Evolutionary conservation across 2,888 invertebrate genomes (phyloP).

Genomic region (Lasioglossum pauxillum): DNA sequence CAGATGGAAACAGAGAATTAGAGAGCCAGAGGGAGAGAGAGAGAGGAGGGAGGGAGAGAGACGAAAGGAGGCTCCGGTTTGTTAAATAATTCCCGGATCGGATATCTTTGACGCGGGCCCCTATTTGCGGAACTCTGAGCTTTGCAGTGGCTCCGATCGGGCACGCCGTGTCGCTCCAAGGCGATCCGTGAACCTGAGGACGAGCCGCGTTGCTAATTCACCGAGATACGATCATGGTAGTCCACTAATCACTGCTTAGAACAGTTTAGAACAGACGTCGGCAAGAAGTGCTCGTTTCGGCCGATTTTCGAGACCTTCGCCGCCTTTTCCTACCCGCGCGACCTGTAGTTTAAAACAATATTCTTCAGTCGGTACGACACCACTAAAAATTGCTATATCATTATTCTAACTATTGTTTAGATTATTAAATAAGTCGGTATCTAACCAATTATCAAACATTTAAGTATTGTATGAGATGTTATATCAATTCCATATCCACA

Average conservation of each 20-base stretch:
- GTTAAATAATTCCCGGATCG: constrained; percentile 66
- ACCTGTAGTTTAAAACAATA: neutral
- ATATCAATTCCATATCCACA: too few relatives aligned
- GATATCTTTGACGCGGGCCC: constrained; percentile 64
- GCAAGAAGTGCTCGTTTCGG: too few relatives aligned
- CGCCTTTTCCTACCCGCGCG: too few relatives aligned
- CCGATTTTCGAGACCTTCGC: too few relatives aligned
- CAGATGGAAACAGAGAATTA: neutral
- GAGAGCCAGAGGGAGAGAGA: neutral
- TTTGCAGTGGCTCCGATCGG: constrained; percentile 44
- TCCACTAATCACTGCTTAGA: too few relatives aligned
- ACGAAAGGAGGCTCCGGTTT: constrained; percentile 26
- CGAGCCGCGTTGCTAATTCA: constrained; percentile 5
- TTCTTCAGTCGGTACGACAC: neutral
- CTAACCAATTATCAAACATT: too few relatives aligned
- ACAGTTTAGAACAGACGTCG: neutral
- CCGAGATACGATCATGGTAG: neutral
- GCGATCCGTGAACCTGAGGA: constrained; percentile 24
- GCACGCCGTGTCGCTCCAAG: constrained; percentile 30
- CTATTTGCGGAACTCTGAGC: constrained; percentile 65
- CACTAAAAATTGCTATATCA: too few relatives aligned
- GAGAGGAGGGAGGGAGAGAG: neutral
- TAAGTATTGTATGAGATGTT: too few relatives aligned
- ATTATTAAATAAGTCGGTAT: too few relatives aligned
- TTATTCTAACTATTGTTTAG: too few relatives aligned